phyloP scores from a whole-genome alignment of 1,140 invertebrate species.

The Episyrphus balteatus region DNA sequence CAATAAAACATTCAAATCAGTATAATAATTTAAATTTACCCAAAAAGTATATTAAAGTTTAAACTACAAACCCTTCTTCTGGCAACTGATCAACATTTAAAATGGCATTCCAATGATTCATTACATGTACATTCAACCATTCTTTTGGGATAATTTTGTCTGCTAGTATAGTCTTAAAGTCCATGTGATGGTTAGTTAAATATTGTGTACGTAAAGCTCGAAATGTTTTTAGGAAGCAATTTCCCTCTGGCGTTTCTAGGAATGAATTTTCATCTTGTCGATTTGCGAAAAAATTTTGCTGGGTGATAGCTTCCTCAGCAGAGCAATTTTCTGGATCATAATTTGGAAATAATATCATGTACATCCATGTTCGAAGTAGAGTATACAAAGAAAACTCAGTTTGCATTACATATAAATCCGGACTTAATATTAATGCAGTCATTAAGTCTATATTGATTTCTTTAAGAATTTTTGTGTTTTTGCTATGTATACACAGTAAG shows the following conservation, averaged over 20 bases:
- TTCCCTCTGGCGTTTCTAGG: conserved; percentile 48
- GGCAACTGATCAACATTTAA: conserved; percentile 56
- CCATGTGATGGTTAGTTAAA: conserved; percentile 57
- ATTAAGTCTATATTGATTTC: conserved; percentile 55
- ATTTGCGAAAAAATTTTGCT: conserved; percentile 18
- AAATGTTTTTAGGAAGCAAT: conserved; percentile 48
- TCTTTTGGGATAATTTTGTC: conserved; percentile 60
- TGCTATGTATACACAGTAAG: conserved; percentile 48
- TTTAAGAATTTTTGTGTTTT: conserved; percentile 43
- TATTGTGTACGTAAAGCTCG: conserved; percentile 55
- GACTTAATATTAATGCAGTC: conserved; percentile 50
- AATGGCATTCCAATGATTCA: conserved; percentile 59
- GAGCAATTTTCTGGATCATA: conserved; percentile 27
- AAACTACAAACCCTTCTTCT: conserved; percentile 51
- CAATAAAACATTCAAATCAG: background rate
- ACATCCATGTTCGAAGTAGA: conserved; percentile 58
- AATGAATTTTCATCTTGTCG: conserved; percentile 44
- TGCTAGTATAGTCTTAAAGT: conserved; percentile 53
- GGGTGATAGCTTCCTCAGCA: conserved; percentile 13
- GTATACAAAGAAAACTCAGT: conserved; percentile 73
- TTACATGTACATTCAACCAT: conserved; percentile 54
- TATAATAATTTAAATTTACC: no score
- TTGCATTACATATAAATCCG: conserved; percentile 63
- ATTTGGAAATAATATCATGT: conserved; percentile 36
- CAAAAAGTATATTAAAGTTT: no score